phyloP scores from a whole-genome alignment of 2,888 invertebrate genomes.

The Pollenia amentaria region DNA sequence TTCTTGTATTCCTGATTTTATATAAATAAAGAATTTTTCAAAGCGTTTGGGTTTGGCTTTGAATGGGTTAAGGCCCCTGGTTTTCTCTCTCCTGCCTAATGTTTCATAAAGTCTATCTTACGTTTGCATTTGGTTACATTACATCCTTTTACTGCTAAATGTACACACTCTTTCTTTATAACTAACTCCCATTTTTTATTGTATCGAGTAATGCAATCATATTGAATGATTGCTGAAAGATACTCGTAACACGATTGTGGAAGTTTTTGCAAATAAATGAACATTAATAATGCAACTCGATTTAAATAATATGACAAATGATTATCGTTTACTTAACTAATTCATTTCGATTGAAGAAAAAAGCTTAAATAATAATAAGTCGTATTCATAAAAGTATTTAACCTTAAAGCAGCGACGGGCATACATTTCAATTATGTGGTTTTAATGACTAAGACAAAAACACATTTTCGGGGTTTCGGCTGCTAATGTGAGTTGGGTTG shows the following conservation, averaged over 20 bases:
- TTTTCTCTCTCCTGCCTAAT: background rate
- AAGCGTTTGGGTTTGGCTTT: too few relatives aligned
- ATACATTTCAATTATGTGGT: too few relatives aligned
- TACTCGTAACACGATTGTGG: background rate
- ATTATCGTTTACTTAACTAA: background rate
- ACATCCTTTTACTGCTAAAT: conserved; percentile 49
- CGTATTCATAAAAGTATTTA: too few relatives aligned
- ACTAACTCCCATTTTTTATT: background rate
- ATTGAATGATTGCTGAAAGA: conserved; percentile 25
- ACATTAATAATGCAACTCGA: background rate
- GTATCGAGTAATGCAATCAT: conserved; percentile 42
- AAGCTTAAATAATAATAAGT: too few relatives aligned
- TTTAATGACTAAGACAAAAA: too few relatives aligned
- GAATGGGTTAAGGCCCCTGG: background rate
- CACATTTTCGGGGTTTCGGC: too few relatives aligned
- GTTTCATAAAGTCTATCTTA: background rate
- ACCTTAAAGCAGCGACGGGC: too few relatives aligned
- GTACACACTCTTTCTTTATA: background rate
- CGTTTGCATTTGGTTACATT: conserved; percentile 15
- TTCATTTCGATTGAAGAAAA: too few relatives aligned
- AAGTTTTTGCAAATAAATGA: background rate
- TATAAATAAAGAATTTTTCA: too few relatives aligned
- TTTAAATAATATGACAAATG: background rate
- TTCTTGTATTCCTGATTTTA: too few relatives aligned
- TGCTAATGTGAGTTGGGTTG: too few relatives aligned